Base-by-base conservation (phyloP, 2,113 vertebrate genomes). In the Dipodomys stephensi region DNA sequence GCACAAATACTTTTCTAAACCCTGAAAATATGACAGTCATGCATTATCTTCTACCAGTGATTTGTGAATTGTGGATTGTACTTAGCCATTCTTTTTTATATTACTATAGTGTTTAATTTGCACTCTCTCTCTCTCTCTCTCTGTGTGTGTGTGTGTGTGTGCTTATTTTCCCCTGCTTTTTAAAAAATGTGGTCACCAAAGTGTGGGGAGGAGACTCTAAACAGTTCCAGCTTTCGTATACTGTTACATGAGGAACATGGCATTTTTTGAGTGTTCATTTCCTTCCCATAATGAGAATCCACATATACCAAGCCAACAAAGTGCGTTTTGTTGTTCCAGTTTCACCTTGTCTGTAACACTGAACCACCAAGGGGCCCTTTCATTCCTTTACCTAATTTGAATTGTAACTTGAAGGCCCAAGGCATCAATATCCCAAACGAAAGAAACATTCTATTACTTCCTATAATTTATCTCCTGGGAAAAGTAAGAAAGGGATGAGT, bases 291-390 rank as follows among this genome's bases (percentile, higher is more conserved):
- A 84, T 32, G 57, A 95, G 72, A 92, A 83, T 22, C 92, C 64
- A 30, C 44, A n/a, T 65, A 71, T 73, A 71, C n/a, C 30, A 84
- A 76, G 35, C 84, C 74, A 88, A 67, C 76, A 95, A 94, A 95
- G 77, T 95, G 68, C 39, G 53, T 93, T 95, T 93, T 93, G 22
- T 94, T 90, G 23, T 49, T 10, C 27, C 84, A 23, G 20, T 83
- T 98, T 96, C 86, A 67, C 83, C 76, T 93, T 88, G 27, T 11
- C 67, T 92, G 81, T 80, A 96, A 95, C 82, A 89, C 27, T 84
- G 96, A 96, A 83, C 49, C 67, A 46, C 32, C 4, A 44, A 69
- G 39, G 81, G 85, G 87, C 95, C 86, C 73, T 91, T 62, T 25
- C 5, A 60, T 93, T 16, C 7, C 6, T 94, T 96, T 20, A 76